These are phyloP conservation scores for Pogonocichla stellata DNA, from an alignment of 2,113 vertebrate species.

Conservation along the genomic window DNA sequence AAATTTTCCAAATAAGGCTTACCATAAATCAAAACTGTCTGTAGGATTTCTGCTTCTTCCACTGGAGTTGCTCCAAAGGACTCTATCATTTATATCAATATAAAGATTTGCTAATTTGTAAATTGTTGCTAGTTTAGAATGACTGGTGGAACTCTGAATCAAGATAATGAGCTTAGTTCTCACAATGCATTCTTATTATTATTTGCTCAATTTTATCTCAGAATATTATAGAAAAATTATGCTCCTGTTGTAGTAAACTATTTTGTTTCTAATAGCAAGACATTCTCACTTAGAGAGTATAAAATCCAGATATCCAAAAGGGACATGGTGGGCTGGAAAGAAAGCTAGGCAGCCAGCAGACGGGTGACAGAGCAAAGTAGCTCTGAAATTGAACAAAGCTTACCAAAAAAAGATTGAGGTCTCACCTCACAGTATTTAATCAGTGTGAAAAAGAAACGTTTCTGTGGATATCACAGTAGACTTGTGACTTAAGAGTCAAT, in stretches of 20 bases:
- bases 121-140: neutral
- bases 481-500: constrained; percentile 9
- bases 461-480: constrained; percentile 1
- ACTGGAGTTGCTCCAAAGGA: neutral
- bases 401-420: neutral
- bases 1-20: neutral
- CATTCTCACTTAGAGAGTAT: neutral
- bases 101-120: neutral
- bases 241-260: neutral
- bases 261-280: neutral
- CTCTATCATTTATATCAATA: neutral
- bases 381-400: constrained; percentile 11
- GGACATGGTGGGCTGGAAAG: neutral
- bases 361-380: neutral
- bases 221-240: neutral
- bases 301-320: neutral
- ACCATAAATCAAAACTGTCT: neutral
- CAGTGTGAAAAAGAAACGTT: neutral
- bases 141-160: neutral
- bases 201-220: neutral
- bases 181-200: neutral
- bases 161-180: neutral
- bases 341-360: neutral
- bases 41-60: neutral
- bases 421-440: neutral